phyloP scores from a whole-genome alignment of 2,888 invertebrate genomes.

The Polylopha cassiicola region DNA sequence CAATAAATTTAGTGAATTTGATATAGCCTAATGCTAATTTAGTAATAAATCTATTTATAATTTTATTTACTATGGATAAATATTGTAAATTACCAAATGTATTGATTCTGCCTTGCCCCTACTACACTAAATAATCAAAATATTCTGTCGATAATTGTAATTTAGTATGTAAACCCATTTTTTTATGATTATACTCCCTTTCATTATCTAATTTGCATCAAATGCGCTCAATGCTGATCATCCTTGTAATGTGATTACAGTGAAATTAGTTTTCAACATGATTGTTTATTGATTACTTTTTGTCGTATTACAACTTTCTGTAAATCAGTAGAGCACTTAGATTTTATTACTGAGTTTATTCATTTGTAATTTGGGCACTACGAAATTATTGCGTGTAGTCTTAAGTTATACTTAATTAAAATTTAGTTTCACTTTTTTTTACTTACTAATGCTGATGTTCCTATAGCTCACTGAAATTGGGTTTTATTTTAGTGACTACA shows the following conservation, averaged over 20 bases:
- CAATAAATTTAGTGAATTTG: conserved; percentile 13
- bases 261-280: too few species aligned
- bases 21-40: conserved; percentile 49
- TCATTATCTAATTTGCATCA: too few species aligned
- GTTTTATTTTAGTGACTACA: conserved; percentile 4
- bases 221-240: too few species aligned
- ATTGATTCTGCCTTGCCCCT: conserved; percentile 50
- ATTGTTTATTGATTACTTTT: too few species aligned
- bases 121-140: conserved; percentile 5
- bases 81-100: conserved; percentile 55
- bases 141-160: too few species aligned
- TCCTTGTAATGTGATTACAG: too few species aligned
- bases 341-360: too few species aligned
- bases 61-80: conserved; percentile 58
- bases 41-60: conserved; percentile 59
- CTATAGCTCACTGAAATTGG: conserved; percentile 2
- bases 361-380: neutral
- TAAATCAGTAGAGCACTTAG: too few species aligned
- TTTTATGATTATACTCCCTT: too few species aligned
- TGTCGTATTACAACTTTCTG: too few species aligned
- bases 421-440: conserved; percentile 11
- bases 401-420: conserved; percentile 16
- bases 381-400: conserved; percentile 19
- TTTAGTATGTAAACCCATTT: too few species aligned
- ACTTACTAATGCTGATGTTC: conserved; percentile 15